These are phyloP conservation scores for Pocillopora damicornis DNA, from an alignment of 64 coral and sea anemone species.

Conservation along the genomic window DNA sequence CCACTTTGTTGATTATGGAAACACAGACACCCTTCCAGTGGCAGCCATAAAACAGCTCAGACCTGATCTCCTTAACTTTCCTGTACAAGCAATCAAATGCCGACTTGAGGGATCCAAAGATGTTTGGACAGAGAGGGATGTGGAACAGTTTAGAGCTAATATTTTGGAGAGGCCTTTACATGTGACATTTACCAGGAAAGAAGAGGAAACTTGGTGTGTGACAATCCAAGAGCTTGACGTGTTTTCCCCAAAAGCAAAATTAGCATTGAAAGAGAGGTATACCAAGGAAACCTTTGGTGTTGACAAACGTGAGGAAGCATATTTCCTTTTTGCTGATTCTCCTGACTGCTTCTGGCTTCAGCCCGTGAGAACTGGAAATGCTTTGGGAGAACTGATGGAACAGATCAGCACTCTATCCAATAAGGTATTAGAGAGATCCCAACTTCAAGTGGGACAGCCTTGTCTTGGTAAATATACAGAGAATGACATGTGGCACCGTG, in stretches of 20 bases:
- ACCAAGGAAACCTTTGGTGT: not conserved
- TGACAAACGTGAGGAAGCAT: constrained; percentile 21
- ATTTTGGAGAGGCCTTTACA: constrained; percentile 54
- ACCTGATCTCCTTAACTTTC: constrained; percentile 41
- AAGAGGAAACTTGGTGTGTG: constrained; percentile 38
- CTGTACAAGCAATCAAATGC: constrained; percentile 69
- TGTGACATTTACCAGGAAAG: constrained; percentile 45
- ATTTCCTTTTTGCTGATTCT: constrained; percentile 42
- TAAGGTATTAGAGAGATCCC: constrained; percentile 1
- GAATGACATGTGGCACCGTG: constrained; percentile 87
- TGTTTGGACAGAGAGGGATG: constrained; percentile 41
- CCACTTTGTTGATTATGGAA: constrained; percentile 88
- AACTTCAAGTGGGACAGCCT: not conserved
- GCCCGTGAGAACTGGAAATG: constrained; percentile 23
- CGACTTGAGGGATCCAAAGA: constrained; percentile 38
- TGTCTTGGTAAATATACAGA: constrained; percentile 80
- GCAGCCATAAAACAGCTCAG: constrained; percentile 47
- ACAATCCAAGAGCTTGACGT: constrained; percentile 38
- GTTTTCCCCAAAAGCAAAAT: not conserved
- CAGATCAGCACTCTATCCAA: constrained; percentile 27
- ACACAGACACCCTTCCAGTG: constrained; percentile 54
- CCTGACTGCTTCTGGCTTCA: constrained; percentile 53
- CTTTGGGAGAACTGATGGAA: constrained; percentile 50
- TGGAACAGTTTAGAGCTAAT: constrained; percentile 25
- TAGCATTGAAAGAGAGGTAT: not conserved